These are phyloP conservation scores for Sclerodermus sp. DNA, from an alignment of 2,888 invertebrate genomes.

Conservation along the genomic window DNA sequence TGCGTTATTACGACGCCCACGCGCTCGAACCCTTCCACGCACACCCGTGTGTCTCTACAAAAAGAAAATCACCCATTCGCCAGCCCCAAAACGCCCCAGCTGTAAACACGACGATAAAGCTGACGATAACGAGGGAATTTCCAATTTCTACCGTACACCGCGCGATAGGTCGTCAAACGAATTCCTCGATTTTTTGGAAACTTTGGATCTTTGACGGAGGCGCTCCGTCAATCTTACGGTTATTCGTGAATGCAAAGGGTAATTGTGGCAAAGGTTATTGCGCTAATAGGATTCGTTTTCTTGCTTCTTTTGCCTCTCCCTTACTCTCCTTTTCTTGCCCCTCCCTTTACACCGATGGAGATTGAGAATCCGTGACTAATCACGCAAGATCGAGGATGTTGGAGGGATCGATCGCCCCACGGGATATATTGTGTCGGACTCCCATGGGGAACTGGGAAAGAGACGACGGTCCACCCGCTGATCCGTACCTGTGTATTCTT, in stretches of 20 bases:
- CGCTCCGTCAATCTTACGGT: no score
- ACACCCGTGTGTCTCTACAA: no score
- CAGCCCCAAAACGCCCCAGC: no score
- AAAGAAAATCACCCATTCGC: no score
- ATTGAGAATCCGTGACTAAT: slow-evolving; percentile 31
- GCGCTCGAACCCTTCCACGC: slow-evolving; percentile 11
- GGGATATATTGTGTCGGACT: slow-evolving; percentile 28
- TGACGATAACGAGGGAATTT: no score
- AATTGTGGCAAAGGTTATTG: no score
- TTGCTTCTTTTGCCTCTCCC: slow-evolving; percentile 1
- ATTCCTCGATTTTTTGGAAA: no score
- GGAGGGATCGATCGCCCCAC: slow-evolving; percentile 33
- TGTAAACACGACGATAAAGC: no score
- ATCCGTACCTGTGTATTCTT: slow-evolving; percentile 49
- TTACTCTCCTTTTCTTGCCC: neutral
- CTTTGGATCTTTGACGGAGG: no score
- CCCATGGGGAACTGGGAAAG: slow-evolving; percentile 26
- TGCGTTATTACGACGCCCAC: slow-evolving; percentile 47
- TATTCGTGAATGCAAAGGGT: no score
- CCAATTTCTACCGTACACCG: no score
- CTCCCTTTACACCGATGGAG: slow-evolving; percentile 1
- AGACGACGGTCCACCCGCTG: slow-evolving; percentile 44
- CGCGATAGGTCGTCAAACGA: no score
- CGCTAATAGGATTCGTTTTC: neutral
- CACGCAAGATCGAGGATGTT: slow-evolving; percentile 31